Percentiles rank a stretch among this genome's conserved stretches.
These are phyloP conservation scores for Tragelaphus buxtoni DNA, from an alignment of 2,113 vertebrate species.

Conservation along the genomic window DNA sequence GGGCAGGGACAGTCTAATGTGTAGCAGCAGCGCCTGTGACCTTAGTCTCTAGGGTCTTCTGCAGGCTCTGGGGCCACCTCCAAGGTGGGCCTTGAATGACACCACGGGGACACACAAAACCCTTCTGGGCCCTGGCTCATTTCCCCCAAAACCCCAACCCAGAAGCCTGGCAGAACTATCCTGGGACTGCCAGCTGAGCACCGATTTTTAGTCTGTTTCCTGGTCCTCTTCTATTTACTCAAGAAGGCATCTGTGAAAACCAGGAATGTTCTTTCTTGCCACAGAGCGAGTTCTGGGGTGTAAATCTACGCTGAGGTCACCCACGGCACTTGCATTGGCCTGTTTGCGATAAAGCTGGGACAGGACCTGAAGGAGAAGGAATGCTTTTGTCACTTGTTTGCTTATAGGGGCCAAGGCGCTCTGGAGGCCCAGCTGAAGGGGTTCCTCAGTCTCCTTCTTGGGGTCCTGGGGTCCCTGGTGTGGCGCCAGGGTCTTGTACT, in stretches of 20 bases:
- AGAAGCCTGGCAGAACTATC: background rate
- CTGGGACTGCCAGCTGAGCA: rapidly evolving
- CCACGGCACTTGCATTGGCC: background rate
- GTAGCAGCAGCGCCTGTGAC: background rate
- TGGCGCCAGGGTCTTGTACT: background rate
- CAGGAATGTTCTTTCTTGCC: background rate
- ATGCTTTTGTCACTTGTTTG: background rate
- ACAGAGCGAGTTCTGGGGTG: background rate
- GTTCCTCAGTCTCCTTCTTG: background rate
- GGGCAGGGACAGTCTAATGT: background rate
- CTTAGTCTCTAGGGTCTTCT: background rate
- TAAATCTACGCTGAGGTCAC: background rate
- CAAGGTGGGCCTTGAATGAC: background rate
- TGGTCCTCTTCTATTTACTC: background rate
- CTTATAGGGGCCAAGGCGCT: rapidly evolving
- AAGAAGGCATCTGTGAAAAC: background rate
- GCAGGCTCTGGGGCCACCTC: background rate
- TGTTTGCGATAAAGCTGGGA: background rate
- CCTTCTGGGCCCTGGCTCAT: background rate
- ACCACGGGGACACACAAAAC: background rate
- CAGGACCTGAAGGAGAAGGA: background rate
- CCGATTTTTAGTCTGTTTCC: background rate
- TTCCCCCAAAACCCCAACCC: background rate
- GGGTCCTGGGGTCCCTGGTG: background rate
- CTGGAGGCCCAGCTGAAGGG: too few species aligned